phyloP scores from a whole-genome alignment of 2,888 invertebrate genomes.

The Epirrhoe tristata region DNA sequence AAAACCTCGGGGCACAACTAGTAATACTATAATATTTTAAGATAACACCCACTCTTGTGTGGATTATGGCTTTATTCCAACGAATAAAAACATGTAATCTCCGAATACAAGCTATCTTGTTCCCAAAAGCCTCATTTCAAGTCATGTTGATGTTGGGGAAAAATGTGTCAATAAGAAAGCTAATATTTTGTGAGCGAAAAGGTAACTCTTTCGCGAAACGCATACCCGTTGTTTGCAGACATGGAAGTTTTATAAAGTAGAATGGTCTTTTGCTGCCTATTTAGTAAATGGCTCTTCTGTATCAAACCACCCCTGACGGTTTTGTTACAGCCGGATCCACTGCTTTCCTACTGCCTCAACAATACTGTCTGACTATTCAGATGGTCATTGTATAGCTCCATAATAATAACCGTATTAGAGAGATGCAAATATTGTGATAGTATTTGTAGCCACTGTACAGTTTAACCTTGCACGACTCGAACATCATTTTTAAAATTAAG shows the following conservation, averaged over 20 bases:
- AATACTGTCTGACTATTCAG: too few relatives aligned
- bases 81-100: not conserved
- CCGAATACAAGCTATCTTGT: constrained; percentile 1
- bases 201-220: constrained; percentile 31
- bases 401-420: too few relatives aligned
- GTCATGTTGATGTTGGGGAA: constrained; percentile 15
- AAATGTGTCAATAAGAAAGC: constrained; percentile 33
- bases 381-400: too few relatives aligned
- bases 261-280: not conserved
- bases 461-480: too few relatives aligned
- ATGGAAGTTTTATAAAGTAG: constrained; percentile 10
- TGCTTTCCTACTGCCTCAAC: too few relatives aligned
- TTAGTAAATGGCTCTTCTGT: too few relatives aligned
- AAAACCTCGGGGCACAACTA: too few relatives aligned
- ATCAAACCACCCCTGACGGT: too few relatives aligned
- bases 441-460: too few relatives aligned
- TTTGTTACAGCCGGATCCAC: too few relatives aligned
- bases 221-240: constrained; percentile 14
- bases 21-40: not conserved
- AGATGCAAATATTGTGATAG: too few relatives aligned
- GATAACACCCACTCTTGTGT: not conserved
- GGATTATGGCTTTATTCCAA: not conserved
- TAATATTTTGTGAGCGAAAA: constrained; percentile 31
- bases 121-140: constrained; percentile 11
- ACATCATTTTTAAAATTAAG: too few relatives aligned